Base-by-base conservation (phyloP, 92 coral and sea anemone species). In the Meandrina meandrites region DNA sequence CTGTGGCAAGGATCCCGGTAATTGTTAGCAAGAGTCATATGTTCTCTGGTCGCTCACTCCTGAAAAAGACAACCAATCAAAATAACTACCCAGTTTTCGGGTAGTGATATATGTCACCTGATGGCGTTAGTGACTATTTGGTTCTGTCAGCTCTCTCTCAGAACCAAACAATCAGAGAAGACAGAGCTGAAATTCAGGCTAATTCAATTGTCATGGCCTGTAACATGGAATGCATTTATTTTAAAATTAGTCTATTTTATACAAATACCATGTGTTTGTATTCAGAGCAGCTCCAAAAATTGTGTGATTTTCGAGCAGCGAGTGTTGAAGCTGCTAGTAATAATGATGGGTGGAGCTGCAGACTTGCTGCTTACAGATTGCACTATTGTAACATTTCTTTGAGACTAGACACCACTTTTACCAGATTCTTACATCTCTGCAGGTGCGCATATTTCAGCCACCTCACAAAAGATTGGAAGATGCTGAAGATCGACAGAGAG, bases 381-480 rank as follows among this genome's bases (percentile, higher is more conserved):
- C 67, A 60, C 13, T 22, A 56, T 19, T 56, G 1, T 56, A 17
- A 7, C 18, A 5, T 56, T 56, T 5, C 28, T n/a, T 60, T 22
- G 1, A 57, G 5, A 57, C n/a, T 60, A 21, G 67, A 60, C 22
- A 2, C 27, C 28, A 60, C 22, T 22, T 21, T 21, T 60, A 60
- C 67, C 62, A 17, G 22, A 18, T 56, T 60, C 27, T 54, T 53
- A 8, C 32, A 37, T 13, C 28, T 79, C 75, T 74, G 4, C 66
- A 96, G 98, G 98, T 95, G 10, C 96, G 91, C 72, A 94, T 97
- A 73, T 97, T 97, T 90, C 98, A 97, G 80, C 99, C 99, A 37
- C 99, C 98, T 27, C 99, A 97, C 70, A 93, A 96, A 85, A 92
- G 99, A 83, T 80, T 92, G 79, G 99, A 97, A 85, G 98, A 94